Conservation (phyloP, 1,140 invertebrate species). For the Zaprionus lachaisei region DNA sequence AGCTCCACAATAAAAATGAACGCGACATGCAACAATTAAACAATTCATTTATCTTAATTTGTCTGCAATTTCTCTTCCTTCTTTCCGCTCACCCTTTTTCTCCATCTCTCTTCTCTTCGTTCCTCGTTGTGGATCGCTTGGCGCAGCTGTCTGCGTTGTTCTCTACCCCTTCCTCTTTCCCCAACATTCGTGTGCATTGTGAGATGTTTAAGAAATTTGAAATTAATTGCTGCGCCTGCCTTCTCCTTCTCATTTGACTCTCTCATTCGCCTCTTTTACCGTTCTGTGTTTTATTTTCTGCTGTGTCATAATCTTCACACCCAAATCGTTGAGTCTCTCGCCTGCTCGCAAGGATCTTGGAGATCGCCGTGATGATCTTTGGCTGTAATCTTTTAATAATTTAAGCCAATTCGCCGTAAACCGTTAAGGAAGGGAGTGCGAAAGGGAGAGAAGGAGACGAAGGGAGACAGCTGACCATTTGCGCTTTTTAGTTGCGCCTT, state of each 20-base stretch:
- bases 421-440: conserved; percentile 59
- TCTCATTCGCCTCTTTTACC: conserved; percentile 14
- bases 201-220: conserved; percentile 69
- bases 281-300: conserved; percentile 58
- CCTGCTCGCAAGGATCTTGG: conserved; percentile 34
- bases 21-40: conserved; percentile 74
- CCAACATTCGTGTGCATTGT: conserved; percentile 20
- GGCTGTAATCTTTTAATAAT: conserved; percentile 82
- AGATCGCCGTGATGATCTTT: conserved; percentile 61
- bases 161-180: not conserved
- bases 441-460: conserved; percentile 12
- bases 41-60: conserved; percentile 82
- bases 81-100: not conserved
- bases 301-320: conserved; percentile 82
- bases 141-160: conserved; percentile 51
- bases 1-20: conserved; percentile 49
- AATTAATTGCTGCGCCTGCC: conserved; percentile 73
- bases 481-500: conserved; percentile 18
- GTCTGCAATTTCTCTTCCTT: conserved; percentile 67
- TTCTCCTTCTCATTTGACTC: conserved; percentile 6
- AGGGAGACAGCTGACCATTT: conserved; percentile 39
- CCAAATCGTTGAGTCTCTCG: conserved; percentile 54
- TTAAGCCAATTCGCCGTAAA: conserved; percentile 82
- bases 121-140: conserved; percentile 31
- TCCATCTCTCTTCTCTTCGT: not conserved